These are phyloP conservation scores for Typhlichthys subterraneus DNA, from an alignment of 2,797 vertebrate species.

Conservation along the genomic window DNA sequence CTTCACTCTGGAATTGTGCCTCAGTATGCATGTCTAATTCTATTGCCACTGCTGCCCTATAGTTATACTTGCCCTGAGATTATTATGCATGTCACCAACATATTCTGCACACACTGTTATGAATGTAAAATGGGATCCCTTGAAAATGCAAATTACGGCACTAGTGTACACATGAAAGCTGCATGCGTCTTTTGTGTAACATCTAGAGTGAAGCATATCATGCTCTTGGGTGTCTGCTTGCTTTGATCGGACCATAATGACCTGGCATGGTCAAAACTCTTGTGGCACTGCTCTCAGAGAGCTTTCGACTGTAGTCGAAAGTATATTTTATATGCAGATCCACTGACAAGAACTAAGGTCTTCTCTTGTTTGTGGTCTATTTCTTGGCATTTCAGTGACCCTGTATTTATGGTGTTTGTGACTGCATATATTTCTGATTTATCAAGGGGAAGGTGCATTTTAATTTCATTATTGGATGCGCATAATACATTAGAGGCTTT, in stretches of 20 bases:
- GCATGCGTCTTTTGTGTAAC: constrained; percentile 27
- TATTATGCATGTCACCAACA: constrained; percentile 17
- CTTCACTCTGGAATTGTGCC: neutral
- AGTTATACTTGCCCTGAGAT: neutral
- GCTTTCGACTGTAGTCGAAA: constrained; percentile 58
- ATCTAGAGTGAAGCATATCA: constrained; percentile 6
- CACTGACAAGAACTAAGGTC: too few relatives aligned
- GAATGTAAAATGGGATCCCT: constrained; percentile 47
- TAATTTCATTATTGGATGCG: too few relatives aligned
- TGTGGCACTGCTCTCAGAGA: constrained; percentile 22
- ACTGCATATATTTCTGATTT: too few relatives aligned
- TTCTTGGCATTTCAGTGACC: too few relatives aligned
- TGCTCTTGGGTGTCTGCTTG: neutral
- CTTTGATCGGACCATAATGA: constrained; percentile 43
- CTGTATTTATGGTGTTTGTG: too few relatives aligned
- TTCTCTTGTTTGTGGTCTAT: too few relatives aligned
- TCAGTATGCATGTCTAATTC: neutral
- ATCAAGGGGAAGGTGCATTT: too few relatives aligned
- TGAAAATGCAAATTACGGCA: constrained; percentile 45
- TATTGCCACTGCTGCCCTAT: neutral
- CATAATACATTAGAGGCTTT: too few relatives aligned
- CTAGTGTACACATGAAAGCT: constrained; percentile 42
- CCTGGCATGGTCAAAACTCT: constrained; percentile 13
- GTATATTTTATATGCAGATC: constrained; percentile 26
- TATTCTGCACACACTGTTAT: constrained; percentile 9